Conservation (phyloP, 37 sponge, comb jelly and placozoan species). For the Diacarnus erythraeanus region DNA sequence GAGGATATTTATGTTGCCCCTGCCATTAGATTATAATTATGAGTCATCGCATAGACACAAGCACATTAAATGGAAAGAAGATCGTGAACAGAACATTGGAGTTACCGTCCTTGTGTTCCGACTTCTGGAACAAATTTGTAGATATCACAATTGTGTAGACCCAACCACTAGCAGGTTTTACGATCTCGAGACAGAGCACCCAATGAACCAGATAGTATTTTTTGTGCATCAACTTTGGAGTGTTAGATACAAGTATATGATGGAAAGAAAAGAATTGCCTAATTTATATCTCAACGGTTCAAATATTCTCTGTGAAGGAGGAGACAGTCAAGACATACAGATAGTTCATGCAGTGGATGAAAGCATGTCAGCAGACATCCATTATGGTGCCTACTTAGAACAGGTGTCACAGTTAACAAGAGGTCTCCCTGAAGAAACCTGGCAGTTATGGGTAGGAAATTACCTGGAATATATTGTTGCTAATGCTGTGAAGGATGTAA, state of each 20-base stretch:
- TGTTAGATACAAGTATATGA: slow-evolving; percentile 40
- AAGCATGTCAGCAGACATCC: neutral
- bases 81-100: slow-evolving; percentile 13
- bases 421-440: slow-evolving; percentile 67
- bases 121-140: slow-evolving; percentile 37
- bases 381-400: slow-evolving; percentile 24
- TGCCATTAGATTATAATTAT: slow-evolving; percentile 28
- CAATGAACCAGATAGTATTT: slow-evolving; percentile 5
- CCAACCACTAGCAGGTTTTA: slow-evolving; percentile 12
- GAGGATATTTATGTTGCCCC: slow-evolving; percentile 38
- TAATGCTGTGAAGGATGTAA: slow-evolving; percentile 40
- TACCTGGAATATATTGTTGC: slow-evolving; percentile 71
- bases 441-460: slow-evolving; percentile 85
- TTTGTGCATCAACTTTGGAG: slow-evolving; percentile 66
- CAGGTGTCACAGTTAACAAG: slow-evolving; percentile 19
- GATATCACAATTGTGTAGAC: slow-evolving; percentile 15
- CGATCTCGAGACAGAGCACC: neutral
- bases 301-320: slow-evolving; percentile 38
- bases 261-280: slow-evolving; percentile 45
- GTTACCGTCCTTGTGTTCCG: slow-evolving; percentile 24
- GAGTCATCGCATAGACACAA: neutral
- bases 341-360: slow-evolving; percentile 3
- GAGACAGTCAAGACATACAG: neutral
- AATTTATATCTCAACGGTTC: neutral
- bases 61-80: slow-evolving; percentile 17